Evolutionary conservation across 2,113 vertebrate genomes (phyloP), one percentile per base, ranked within the genome.

Genomic region (Vireo altiloquus): DNA sequence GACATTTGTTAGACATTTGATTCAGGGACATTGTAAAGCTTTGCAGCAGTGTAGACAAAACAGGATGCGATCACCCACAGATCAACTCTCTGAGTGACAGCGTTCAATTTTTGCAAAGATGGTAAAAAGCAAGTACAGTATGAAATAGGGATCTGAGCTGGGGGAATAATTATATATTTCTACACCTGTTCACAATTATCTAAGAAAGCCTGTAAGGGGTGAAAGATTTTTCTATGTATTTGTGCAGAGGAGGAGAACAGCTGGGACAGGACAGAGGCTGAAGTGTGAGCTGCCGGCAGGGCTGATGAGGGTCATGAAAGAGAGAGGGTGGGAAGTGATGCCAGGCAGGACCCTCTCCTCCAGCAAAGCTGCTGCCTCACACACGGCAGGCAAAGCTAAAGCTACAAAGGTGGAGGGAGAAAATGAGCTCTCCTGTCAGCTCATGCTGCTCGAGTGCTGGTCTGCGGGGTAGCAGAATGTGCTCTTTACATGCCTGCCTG

Each of bases 261-360:
- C 77, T 7, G 47, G 59, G 69, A 15, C 2, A n/a, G 60, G 64
- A 39, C 13, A 30, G 56, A 66, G 72, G 69, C 30, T 71, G 23
- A 23, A 82, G 66, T 13, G 11, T 7, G 31, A 72, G 49, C 46
- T 65, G 61, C 40, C 44, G 1, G 5, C 57, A 10, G 15, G 28
- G 57, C 53, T 71, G 23, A 3, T 3, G 3, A 27, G 31, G 35
- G 28, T 42, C 2, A 2, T 0, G 0, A 24, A 39, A 19, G 25
- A 66, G 39, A 1, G 0, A 37, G 72, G 37, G 17, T 77, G 49
- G 33, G 1, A 15, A 35, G n/a, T 0, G 9, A 30, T 61, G 70
- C 65, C 4, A 30, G 22, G 19, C 28, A 30, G 40, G 49, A 74
- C 6, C 2, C 1, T 18, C 44, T 76, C 40, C 52, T 52, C 42